A percentile compares a stretch with the other conserved stretches of the same genome.
These are phyloP conservation scores for Semicossyphus pulcher DNA, from an alignment of 2,113 vertebrate species.

Conservation along the genomic window DNA sequence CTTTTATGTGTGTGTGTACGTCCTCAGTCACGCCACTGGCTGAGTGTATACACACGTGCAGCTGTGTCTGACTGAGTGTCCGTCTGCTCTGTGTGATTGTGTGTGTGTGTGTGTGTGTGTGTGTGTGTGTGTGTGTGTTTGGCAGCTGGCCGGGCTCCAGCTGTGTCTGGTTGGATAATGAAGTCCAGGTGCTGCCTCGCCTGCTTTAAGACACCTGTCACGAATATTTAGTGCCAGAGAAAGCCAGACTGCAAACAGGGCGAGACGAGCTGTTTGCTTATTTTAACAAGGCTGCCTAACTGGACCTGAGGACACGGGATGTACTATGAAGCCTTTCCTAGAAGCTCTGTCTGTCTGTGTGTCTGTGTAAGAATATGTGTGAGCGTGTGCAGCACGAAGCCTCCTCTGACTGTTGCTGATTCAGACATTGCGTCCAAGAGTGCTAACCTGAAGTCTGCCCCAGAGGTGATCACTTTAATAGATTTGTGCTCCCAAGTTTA, in stretches of 20 bases:
- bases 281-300: constrained; percentile 82
- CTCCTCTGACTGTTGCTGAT: not conserved
- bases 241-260: constrained; percentile 85
- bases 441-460: not conserved
- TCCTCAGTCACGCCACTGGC: constrained; percentile 42
- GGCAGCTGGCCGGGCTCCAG: constrained; percentile 80
- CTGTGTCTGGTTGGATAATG: constrained; percentile 85
- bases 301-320: constrained; percentile 65
- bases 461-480: not conserved
- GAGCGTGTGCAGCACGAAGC: not conserved
- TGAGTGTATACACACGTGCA: constrained; percentile 54
- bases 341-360: constrained; percentile 24
- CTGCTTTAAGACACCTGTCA: constrained; percentile 87
- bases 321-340: constrained; percentile 49
- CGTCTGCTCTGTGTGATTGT: constrained; percentile 32
- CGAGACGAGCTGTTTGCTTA: constrained; percentile 83
- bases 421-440: not conserved
- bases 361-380: not conserved
- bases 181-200: constrained; percentile 85
- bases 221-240: constrained; percentile 86
- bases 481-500: not conserved
- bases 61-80: constrained; percentile 53
- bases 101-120: constrained; percentile 30
- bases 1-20: constrained; percentile 18
- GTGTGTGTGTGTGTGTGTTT: constrained; percentile 69